phyloP scores from a whole-genome alignment of 37 sponge, comb jelly and placozoan species.

The Theonella swinhoei region DNA sequence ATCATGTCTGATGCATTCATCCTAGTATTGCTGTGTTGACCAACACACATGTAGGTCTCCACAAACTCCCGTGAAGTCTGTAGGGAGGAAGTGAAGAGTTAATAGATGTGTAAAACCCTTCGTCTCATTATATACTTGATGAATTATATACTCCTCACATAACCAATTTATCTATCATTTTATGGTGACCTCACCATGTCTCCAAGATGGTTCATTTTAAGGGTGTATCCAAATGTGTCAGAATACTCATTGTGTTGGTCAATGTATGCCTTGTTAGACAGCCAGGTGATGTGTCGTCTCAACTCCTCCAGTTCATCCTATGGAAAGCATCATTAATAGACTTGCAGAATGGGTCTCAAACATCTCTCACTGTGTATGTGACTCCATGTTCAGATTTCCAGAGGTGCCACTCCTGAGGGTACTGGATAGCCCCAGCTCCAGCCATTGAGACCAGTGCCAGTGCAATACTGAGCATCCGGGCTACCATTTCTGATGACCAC shows the following conservation, averaged over 20 bases:
- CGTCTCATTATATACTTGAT: too few relatives aligned
- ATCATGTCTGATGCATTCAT: not conserved
- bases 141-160: not conserved
- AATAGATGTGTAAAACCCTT: too few relatives aligned
- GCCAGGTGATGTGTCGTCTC: constrained; percentile 11
- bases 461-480: too few relatives aligned
- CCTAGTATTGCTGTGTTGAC: too few relatives aligned
- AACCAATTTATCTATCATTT: not conserved
- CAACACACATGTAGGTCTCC: constrained; percentile 26
- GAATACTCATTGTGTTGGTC: constrained; percentile 20
- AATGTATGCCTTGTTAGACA: constrained; percentile 13
- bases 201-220: constrained; percentile 23
- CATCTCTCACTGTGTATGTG: not conserved
- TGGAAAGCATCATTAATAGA: too few relatives aligned
- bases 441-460: not conserved
- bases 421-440: not conserved
- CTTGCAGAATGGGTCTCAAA: too few relatives aligned
- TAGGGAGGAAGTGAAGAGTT: constrained; percentile 1
- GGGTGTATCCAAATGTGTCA: constrained; percentile 1
- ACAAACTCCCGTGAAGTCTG: constrained; percentile 40
- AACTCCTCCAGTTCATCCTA: constrained; percentile 12
- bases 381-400: constrained; percentile 38
- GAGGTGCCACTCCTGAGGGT: constrained; percentile 45
- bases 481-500: too few relatives aligned
- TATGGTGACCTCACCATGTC: constrained; percentile 34